Base-by-base conservation (phyloP, 2,113 vertebrate species). In the Oreochromis tanganicae region DNA sequence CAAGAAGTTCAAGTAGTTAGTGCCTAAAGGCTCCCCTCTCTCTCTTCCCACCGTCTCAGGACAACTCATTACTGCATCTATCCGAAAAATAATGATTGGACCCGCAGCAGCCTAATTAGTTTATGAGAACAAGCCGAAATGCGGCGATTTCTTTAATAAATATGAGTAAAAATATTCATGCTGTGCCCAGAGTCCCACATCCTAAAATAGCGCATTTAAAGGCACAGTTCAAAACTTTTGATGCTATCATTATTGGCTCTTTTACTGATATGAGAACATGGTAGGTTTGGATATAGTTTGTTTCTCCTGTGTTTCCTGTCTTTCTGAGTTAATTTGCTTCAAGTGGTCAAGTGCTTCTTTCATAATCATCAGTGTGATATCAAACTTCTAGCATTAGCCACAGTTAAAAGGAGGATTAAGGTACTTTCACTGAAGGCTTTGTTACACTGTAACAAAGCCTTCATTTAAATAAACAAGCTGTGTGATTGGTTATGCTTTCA, bases 11-110 rank as follows among this genome's bases (percentile, higher is more conserved):
- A 34, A 52, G 27, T 4, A 78, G 27, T 78, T 78, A 78, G 6
- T 34, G 27, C 1, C 46, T 52, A 34, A 68, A 52, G 27, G 46
- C 46, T 78, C 27, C 73, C 46, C 73, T 34, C 46, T 80, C 34
- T 36, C 6, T 32, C 19, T 4, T 24, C 57, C 32, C 24, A 63
- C 8, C 13, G 7, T 87, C 78, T 80, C 80, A 87, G 43, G 80
- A 86, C 57, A 81, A 82, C 57, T 85, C 80, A 90, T 88, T 91
- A 87, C 17, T 34, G 27, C 41, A 43, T 87, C 14, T 54, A 14
- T 71, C 59, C 11, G 63, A 38, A 59, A 71, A 81, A 81, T 88
- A 85, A 89, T 81, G 80, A 90, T 7, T 79, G 55, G 41, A 87
- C 73, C 50, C 36, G 43, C 63, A 68, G 86, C 63, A 78, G 66